phyloP scores from a whole-genome alignment of 2,113 vertebrate genomes.

The Aplodontia rufa region DNA sequence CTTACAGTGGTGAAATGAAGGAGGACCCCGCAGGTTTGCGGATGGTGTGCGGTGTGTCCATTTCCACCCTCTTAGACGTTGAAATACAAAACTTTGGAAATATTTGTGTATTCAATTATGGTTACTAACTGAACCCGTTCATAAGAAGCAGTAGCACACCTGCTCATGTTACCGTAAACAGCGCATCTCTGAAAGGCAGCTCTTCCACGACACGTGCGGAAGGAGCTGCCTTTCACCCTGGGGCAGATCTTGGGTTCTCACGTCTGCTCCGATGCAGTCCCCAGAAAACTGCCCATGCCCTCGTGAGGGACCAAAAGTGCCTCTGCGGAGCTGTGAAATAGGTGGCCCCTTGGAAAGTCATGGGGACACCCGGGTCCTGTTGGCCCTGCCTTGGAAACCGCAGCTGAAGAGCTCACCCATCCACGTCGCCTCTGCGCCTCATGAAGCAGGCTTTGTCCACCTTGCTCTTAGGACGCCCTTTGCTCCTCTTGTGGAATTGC shows the following conservation, averaged over 20 bases:
- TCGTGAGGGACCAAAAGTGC: fast-evolving
- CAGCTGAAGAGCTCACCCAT: background rate
- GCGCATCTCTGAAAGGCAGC: background rate
- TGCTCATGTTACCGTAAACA: background rate
- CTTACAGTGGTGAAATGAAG: background rate
- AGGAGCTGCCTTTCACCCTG: background rate
- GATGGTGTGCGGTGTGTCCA: background rate
- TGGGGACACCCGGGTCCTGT: background rate
- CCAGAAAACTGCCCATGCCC: background rate
- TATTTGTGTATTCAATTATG: background rate
- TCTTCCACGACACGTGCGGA: background rate
- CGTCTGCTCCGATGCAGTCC: background rate
- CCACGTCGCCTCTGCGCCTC: background rate
- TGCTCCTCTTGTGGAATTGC: background rate
- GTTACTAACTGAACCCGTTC: too few relatives aligned
- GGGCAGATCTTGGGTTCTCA: background rate
- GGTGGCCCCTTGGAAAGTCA: background rate
- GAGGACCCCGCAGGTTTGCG: background rate
- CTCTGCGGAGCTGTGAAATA: background rate
- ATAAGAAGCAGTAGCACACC: background rate
- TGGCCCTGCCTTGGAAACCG: background rate
- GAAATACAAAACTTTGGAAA: background rate
- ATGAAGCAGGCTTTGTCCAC: background rate
- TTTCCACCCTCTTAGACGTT: background rate
- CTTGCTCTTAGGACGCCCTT: background rate